phyloP scores from a whole-genome alignment of 2,113 vertebrate species.

The Seriola dumerili region DNA sequence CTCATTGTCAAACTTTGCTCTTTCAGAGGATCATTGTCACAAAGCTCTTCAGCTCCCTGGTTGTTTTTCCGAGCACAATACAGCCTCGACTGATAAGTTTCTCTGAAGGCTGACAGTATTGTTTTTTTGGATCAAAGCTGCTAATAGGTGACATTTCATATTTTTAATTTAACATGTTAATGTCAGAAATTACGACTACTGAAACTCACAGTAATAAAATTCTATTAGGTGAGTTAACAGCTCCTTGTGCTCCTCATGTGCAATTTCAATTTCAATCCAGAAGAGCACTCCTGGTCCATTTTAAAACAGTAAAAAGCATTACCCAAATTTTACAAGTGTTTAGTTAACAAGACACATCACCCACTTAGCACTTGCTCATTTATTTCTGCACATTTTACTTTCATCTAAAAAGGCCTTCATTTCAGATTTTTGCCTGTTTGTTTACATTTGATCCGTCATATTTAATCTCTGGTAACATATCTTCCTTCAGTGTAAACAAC shows the following conservation, averaged over 20 bases:
- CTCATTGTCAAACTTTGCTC: conserved; percentile 43
- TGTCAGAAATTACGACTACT: conserved; percentile 1
- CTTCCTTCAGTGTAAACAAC: not conserved
- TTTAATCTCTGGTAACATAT: not conserved
- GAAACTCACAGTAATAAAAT: conserved; percentile 20
- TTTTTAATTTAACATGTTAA: not conserved
- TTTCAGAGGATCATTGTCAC: conserved; percentile 22
- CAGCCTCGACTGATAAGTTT: not conserved
- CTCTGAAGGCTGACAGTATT: not conserved
- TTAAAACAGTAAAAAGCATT: conserved; percentile 50
- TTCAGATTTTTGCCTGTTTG: not conserved
- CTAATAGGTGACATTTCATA: not conserved
- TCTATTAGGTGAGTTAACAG: conserved; percentile 45
- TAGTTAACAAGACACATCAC: conserved; percentile 40
- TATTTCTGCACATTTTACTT: conserved; percentile 18
- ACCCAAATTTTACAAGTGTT: conserved; percentile 47
- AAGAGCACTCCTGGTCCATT: conserved; percentile 46
- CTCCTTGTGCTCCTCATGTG: conserved; percentile 17
- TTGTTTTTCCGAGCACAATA: too few relatives aligned
- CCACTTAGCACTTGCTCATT: conserved; percentile 40
- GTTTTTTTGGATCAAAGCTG: not conserved
- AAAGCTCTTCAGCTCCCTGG: conserved; percentile 2
- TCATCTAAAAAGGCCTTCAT: conserved; percentile 3
- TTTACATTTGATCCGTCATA: not conserved
- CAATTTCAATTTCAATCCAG: conserved; percentile 44